Base-by-base conservation (phyloP, 2,888 invertebrate genomes). In the Chymomyza procnemis region DNA sequence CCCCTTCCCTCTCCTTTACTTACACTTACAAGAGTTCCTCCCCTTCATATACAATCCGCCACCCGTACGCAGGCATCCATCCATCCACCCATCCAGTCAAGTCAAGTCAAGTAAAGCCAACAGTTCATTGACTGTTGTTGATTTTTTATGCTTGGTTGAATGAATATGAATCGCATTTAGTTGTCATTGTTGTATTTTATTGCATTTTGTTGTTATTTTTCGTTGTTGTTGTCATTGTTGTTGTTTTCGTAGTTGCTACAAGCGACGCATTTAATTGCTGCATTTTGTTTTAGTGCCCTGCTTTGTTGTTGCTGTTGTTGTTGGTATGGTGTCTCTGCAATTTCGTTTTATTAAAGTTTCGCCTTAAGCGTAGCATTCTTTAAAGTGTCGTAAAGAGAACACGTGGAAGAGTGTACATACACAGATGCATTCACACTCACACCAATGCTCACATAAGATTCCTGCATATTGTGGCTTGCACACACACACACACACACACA, bases 81-180 rank as follows among this genome's bases (percentile, higher is more conserved):
- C 34, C 30, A 58, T n/a, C n/a, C n/a, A n/a, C n/a, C n/a, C n/a
- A n/a, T n/a, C n/a, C n/a, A n/a, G n/a, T n/a, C n/a, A n/a, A n/a
- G 26, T 22, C 30, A 16, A 58, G 34, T 30, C 41, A 46, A 41
- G 34, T 41, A 41, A 41, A 41, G 46, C 18, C 41, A 58, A 46
- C 69, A 84, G 81, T 82, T 82, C 81, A 82, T 85, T 82, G 81
- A 82, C 81, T 82, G 81, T 76, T 82, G 81, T 82, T 81, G 78
- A 82, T 78, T 81, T 84, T 79, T 66, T 30, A 78, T 82, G 85
- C 67, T 63, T 66, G 85, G 76, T 59, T 71, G 68, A 59, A 71
- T 41, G 50, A 57, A 52, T 61, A 57, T 47, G 52, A 22, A 63
- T 66, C 56, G 67, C 54, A 47, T 30, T 61, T 69, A 34, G 66